A percentile compares a stretch with the other conserved stretches of the same genome.
Conservation (phyloP, 2,113 vertebrate genomes). For the Mus musculus region GRCm39 chr10:49205001-49205500, state of each 20-base stretch:
- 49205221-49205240: slow-evolving; percentile 45
- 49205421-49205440: background rate
- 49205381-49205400: slow-evolving; percentile 15
- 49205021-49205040: slow-evolving; percentile 18
- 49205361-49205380: background rate
- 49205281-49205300: slow-evolving; percentile 26
- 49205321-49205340: slow-evolving; percentile 21
- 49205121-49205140: slow-evolving; percentile 67
- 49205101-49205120: slow-evolving; percentile 16
- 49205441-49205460: background rate
- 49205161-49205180: slow-evolving; percentile 4
- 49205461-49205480: background rate
- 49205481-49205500: background rate
- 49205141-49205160: slow-evolving; percentile 66
- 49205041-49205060: slow-evolving; percentile 57
- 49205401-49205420: background rate
- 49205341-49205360: background rate
- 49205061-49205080: slow-evolving; percentile 49
- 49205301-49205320: background rate
- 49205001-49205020: slow-evolving; percentile 59
- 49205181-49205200: background rate
- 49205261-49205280: slow-evolving; percentile 57
- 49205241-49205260: background rate
- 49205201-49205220: background rate
- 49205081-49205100: slow-evolving; percentile 40